Evolutionary conservation across 2,113 vertebrate species (phyloP).

Genomic region (Cromileptes altivelis): DNA sequence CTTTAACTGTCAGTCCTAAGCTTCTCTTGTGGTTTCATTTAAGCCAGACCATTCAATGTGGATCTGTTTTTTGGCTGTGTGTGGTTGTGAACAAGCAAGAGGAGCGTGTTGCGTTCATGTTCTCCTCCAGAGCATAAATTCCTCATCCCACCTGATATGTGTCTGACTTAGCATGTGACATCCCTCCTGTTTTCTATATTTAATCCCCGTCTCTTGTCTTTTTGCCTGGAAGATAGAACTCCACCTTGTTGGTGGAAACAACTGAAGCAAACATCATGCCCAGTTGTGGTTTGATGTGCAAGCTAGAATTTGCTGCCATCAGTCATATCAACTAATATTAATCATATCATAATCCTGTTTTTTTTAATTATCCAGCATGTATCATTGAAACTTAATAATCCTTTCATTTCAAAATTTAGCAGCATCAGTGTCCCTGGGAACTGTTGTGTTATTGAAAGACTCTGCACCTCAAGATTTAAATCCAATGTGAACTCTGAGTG

Average conservation of each 20-base stretch:
- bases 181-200: neutral
- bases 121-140: conserved; percentile 25
- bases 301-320: neutral
- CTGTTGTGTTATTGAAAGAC: neutral
- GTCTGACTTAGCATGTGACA: conserved; percentile 38
- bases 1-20: neutral
- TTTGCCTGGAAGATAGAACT: neutral
- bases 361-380: neutral
- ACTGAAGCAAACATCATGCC: neutral
- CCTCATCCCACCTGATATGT: conserved; percentile 4
- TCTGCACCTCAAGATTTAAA: neutral
- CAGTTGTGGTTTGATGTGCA: neutral
- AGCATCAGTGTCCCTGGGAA: neutral
- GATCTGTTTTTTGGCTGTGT: neutral
- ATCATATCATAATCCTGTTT: neutral
- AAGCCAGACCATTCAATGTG: neutral
- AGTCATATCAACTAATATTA: neutral
- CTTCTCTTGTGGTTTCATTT: conserved; percentile 27
- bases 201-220: neutral
- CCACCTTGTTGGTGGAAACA: neutral
- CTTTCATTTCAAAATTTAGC: neutral
- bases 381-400: neutral
- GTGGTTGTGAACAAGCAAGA: conserved; percentile 17
- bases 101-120: conserved; percentile 10
- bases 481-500: neutral